Base-by-base conservation (phyloP, 2,888 invertebrate genomes). In the Cryptophagus acutangulus region DNA sequence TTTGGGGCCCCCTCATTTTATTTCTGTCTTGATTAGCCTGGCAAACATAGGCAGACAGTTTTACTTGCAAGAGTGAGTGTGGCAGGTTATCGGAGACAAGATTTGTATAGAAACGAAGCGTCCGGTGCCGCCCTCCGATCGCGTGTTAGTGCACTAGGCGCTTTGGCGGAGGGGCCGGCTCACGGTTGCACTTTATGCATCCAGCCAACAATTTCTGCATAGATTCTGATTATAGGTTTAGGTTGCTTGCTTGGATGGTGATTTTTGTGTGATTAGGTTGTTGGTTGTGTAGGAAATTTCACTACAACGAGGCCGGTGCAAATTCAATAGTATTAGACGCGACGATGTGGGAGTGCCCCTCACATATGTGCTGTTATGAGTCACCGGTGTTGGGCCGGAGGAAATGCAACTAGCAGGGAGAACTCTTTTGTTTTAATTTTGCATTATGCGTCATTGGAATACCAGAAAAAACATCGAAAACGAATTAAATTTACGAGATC, bases 331-430 rank as follows among this genome's bases (percentile, higher is more conserved):
- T n/a, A n/a, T n/a, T n/a, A n/a, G n/a, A n/a, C n/a, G n/a, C n/a
- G n/a, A n/a, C n/a, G n/a, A n/a, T 48, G 52, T 52, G 51, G 57
- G 57, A 54, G 57, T 56, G 57, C 51, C 55, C 48, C 52, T 34
- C 43, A 39, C n/a, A 8, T 16, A 20, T 20, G 42, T 30, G 40
- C 46, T 51, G 49, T 43, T 45, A 39, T 45, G 44, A 46, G 45
- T 55, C 54, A 54, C 41, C 40, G 45, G 46, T 38, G 38, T 44
- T n/a, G n/a, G n/a, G n/a, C 50, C 37, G 46, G 42, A 57, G 56
- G 54, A 57, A 55, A 52, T 57, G 50, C 54, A 51, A 41, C 36
- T n/a, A 39, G 41, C 40, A 40, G 40, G 49, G 46, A 47, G 48
- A 41, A 54, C 52, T 48, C 52, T 54, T n/a, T 57, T 51, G 51